Evolutionary conservation across 2,797 vertebrate genomes (phyloP), one percentile per base, ranked within the genome.

Genomic region (Steatocranus sp.): DNA sequence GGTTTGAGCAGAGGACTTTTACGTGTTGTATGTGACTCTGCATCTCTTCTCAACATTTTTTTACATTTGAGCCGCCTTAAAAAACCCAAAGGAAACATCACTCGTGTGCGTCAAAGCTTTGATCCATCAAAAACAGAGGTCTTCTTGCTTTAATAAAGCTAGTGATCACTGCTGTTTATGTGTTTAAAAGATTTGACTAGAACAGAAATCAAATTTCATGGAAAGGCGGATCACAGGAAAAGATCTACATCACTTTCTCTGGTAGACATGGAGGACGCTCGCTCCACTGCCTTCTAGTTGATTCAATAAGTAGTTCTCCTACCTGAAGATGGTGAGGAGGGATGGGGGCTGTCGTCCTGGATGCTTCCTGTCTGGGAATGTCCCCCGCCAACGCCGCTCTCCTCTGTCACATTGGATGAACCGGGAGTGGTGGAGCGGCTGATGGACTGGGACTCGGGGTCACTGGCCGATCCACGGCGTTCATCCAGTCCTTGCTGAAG

Each of bases 271-370:
- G 38, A 70, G 41, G 41, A 30, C 9, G 1, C 9, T 27, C 6
- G 6, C 38, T 1, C 23, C 66, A 46, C 0, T 27, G 38, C 41
- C 41, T 8, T 38, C 5, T 32, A 2, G 11, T 49, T 49, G 12
- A 15, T 80, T 68, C 5, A 76, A 9, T 5, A 6, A 12, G 25
- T 38, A 34, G 23, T 3, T 73, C 25, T 85, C 95, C 88, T 98
- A 99, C 98, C 98, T 97, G 98, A 99, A 74, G 98, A 99, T 51
- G 98, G 98, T 18, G 98, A 99, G 74, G 98, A 99, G 41, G 98
- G 98, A 88, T 99, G 98, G 7, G 98, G 98, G 90, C 98, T 99
- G 95, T 99, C 98, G 92, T 99, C 98, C 85, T 99, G 98, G 84
- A 98, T 97, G 7, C 98, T 99, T 87, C 98, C 98, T 0, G 98